phyloP scores from a whole-genome alignment of 2,888 invertebrate genomes.

The Tipula helvola region DNA sequence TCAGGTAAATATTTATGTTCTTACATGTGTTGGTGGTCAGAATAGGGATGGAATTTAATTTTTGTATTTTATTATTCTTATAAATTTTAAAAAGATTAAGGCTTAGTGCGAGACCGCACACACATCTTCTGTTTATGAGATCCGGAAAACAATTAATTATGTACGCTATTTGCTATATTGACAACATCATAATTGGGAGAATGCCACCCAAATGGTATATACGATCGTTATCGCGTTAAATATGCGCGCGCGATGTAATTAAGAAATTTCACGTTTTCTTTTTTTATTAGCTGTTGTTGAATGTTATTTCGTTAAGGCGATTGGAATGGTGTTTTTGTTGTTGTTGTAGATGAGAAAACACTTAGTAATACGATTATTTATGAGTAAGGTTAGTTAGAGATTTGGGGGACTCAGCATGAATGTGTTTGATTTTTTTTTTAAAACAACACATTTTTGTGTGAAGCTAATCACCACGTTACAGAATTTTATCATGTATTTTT shows the following conservation, averaged over 20 bases:
- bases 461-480: too few species aligned
- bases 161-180: not conserved
- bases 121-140: not conserved
- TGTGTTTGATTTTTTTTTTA: not conserved
- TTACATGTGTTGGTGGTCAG: not conserved
- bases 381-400: not conserved
- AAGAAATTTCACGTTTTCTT: not conserved
- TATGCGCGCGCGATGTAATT: not conserved
- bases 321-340: not conserved
- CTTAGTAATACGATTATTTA: not conserved
- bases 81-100: not conserved
- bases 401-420: not conserved
- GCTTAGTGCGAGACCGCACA: not conserved
- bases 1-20: not conserved
- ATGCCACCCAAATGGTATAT: not conserved
- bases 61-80: not conserved
- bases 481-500: too few species aligned
- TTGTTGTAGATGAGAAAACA: not conserved
- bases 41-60: not conserved
- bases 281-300: not conserved
- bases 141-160: not conserved
- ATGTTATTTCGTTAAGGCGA: not conserved
- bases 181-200: not conserved
- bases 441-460: too few species aligned
- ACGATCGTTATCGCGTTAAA: not conserved